Percentiles rank a stretch among this genome's conserved stretches.
Conservation (phyloP, 2,888 invertebrate genomes). For the Physocephala rufipes region DNA sequence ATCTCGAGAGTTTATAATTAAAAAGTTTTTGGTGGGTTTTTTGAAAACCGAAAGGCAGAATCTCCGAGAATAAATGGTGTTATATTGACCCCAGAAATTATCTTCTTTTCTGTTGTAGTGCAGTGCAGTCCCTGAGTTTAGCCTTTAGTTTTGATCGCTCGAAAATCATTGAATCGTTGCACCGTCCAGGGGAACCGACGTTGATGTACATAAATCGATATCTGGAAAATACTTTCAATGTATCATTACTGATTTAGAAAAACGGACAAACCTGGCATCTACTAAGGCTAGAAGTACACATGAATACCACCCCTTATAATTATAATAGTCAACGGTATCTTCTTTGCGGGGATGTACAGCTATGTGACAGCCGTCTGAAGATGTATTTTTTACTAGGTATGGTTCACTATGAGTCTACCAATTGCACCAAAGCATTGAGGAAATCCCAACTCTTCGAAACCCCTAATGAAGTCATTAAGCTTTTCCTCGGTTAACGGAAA, state of each 20-base stretch:
- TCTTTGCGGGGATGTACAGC: background rate
- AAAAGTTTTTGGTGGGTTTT: constrained; percentile 13
- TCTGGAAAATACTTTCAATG: background rate
- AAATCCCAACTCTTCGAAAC: constrained; percentile 33
- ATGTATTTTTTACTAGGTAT: no score
- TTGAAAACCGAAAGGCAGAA: no score
- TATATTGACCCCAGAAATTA: constrained; percentile 22
- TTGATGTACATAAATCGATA: constrained; percentile 9
- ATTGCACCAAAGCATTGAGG: constrained; percentile 38
- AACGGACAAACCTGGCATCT: background rate
- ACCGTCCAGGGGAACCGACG: constrained; percentile 9
- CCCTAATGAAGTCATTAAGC: no score
- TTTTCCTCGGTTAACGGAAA: constrained; percentile 7
- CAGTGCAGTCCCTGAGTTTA: no score
- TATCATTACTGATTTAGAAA: no score
- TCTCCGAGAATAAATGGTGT: background rate
- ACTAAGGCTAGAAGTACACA: constrained; percentile 1
- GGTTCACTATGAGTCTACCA: constrained; percentile 6
- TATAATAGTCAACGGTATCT: background rate
- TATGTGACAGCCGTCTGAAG: constrained; percentile 1
- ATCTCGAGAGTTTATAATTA: constrained; percentile 25
- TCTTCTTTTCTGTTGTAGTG: no score
- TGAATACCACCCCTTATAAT: background rate
- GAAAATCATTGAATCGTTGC: no score
- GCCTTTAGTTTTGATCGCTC: no score